Evolutionary conservation across 2,113 vertebrate genomes (phyloP), one percentile per base, ranked within the genome.

Genomic region (Melanotaenia duboulayi): DNA sequence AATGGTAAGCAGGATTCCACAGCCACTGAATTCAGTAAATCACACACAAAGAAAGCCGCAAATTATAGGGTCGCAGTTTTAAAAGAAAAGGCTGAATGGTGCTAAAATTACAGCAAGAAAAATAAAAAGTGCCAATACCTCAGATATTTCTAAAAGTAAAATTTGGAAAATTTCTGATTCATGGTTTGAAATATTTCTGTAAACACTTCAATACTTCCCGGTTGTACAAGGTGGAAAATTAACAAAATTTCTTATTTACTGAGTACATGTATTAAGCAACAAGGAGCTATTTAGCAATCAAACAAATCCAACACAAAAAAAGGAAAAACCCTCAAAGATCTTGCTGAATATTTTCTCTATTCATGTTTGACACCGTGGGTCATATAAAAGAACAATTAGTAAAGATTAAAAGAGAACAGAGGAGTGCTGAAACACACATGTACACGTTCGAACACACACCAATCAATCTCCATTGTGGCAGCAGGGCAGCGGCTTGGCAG

Each of bases 381-480:
- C 76, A 63, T 56, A 84, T 84, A 83, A 87, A 91, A 82, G 71
- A 84, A 87, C 81, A 91, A 91, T 89, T 89, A 88, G 84, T 44
- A 55, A 48, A 84, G 85, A 89, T 89, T 84, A 81, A 51, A 79
- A 76, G 67, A 63, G 73, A 82, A 89, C 66, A 59, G 50, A 76
- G 68, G 64, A 48, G 65, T n/a, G 58, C 51, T 51, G 62, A 82
- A 72, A 77, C 67, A 71, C 67, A 59, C 32, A 35, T 9, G 32
- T 35, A 35, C 56, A 56, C 40, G 7, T 17, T 42, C 74, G 76
- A 65, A 76, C 69, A 49, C 67, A 61, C 78, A 64, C 71, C 60
- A 82, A 93, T 91, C 89, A 90, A 89, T 93, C 89, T 90, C 84
- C 87, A 86, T 87, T 84, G 90, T 86, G 84, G 82, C 77, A 75